Evolutionary conservation across 2,888 invertebrate genomes (phyloP).

Genomic region (Diachrysia chrysitis): DNA sequence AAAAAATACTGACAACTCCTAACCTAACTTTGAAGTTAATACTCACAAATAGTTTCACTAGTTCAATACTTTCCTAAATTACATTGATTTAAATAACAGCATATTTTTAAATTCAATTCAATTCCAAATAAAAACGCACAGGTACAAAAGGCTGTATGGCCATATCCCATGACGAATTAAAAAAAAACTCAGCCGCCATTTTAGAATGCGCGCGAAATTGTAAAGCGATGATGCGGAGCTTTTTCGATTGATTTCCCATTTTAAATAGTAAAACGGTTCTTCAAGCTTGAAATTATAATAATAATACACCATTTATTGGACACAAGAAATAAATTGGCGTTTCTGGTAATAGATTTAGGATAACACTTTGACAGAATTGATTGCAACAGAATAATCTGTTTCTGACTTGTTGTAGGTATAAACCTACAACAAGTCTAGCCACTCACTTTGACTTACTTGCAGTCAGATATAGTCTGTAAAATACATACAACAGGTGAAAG

Average conservation of each 20-base stretch:
- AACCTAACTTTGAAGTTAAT: too few relatives aligned
- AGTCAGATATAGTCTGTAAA: slow-evolving; percentile 31
- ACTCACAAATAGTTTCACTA: too few relatives aligned
- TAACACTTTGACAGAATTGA: slow-evolving; percentile 59
- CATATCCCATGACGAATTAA: slow-evolving; percentile 69
- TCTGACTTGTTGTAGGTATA: too few relatives aligned
- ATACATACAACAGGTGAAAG: slow-evolving; percentile 6
- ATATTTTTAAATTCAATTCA: slow-evolving; percentile 73
- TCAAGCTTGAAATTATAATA: slow-evolving; percentile 51
- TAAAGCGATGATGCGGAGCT: slow-evolving; percentile 65
- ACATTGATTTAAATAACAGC: slow-evolving; percentile 42
- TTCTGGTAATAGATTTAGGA: slow-evolving; percentile 56
- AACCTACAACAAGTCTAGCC: slow-evolving; percentile 45
- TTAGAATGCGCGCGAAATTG: slow-evolving; percentile 76
- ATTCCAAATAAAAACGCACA: slow-evolving; percentile 65
- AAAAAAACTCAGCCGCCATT: slow-evolving; percentile 54
- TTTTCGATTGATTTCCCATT: slow-evolving; percentile 60
- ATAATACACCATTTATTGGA: slow-evolving; percentile 49
- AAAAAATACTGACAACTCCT: too few relatives aligned
- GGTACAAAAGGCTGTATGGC: slow-evolving; percentile 71
- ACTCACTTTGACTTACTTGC: slow-evolving; percentile 55
- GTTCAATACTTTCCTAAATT: slow-evolving; percentile 5
- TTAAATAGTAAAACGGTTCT: slow-evolving; percentile 53
- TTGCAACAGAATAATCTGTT: slow-evolving; percentile 61
- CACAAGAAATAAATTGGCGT: slow-evolving; percentile 48